phyloP scores from a whole-genome alignment of 2,797 vertebrate species.

The Melanotaenia nigrans region DNA sequence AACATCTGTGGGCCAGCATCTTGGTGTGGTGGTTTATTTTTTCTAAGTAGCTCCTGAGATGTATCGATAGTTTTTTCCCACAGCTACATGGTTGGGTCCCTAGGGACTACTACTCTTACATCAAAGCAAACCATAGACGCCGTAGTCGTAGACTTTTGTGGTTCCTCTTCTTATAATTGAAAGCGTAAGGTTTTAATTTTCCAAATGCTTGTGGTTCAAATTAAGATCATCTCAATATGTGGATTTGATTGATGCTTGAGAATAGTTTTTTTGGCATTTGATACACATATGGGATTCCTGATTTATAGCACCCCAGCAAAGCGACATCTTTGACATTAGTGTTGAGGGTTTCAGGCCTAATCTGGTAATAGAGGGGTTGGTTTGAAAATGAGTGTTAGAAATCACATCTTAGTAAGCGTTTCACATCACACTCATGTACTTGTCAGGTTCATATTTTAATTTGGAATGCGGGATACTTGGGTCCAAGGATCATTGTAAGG shows the following conservation, averaged over 20 bases:
- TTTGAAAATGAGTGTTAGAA: constrained; percentile 68
- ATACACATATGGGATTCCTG: constrained; percentile 74
- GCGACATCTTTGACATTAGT: constrained; percentile 69
- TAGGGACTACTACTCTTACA: constrained; percentile 72
- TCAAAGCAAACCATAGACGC: constrained; percentile 77
- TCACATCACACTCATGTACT: constrained; percentile 43
- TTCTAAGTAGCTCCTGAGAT: constrained; percentile 26
- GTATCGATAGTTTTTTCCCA: constrained; percentile 3
- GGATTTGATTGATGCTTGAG: constrained; percentile 81
- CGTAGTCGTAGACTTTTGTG: constrained; percentile 78
- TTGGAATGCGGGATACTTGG: constrained; percentile 33
- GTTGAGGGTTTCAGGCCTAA: constrained; percentile 61
- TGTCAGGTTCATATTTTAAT: constrained; percentile 43
- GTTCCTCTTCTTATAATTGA: constrained; percentile 73
- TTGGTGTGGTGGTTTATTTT: constrained; percentile 68
- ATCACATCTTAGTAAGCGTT: constrained; percentile 37
- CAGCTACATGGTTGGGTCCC: constrained; percentile 54
- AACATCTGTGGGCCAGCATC: constrained; percentile 52
- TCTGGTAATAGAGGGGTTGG: constrained; percentile 71
- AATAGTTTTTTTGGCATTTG: constrained; percentile 79
- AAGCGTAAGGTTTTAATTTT: constrained; percentile 84
- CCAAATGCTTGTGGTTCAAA: constrained; percentile 81
- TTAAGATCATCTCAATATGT: constrained; percentile 85
- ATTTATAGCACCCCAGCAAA: constrained; percentile 69
- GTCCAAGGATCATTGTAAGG: constrained; percentile 23